A percentile compares a stretch with the other conserved stretches of the same genome.
phyloP scores from a whole-genome alignment of 2,113 vertebrate species.

The Paedocypris sp. region DNA sequence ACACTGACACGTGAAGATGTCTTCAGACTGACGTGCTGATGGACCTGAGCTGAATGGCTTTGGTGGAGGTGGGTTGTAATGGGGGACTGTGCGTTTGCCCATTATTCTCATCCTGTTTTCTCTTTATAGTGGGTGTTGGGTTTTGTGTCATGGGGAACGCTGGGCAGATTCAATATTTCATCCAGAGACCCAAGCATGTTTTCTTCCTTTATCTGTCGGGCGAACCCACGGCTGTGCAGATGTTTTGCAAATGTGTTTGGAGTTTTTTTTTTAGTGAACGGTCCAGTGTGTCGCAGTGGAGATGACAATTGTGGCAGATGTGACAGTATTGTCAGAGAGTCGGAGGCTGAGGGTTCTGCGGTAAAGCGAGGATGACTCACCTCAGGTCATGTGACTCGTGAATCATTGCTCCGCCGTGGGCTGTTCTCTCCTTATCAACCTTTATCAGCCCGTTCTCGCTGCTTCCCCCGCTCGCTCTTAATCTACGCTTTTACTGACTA shows the following conservation, averaged over 20 bases:
- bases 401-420: slow-evolving; percentile 56
- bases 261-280: neutral
- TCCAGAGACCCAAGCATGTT: slow-evolving; percentile 5
- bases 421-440: slow-evolving; percentile 47
- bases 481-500: slow-evolving; percentile 15
- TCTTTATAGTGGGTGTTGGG: neutral
- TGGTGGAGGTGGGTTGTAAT: slow-evolving; percentile 12
- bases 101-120: slow-evolving; percentile 21
- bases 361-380: slow-evolving; percentile 61
- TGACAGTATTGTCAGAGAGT: slow-evolving; percentile 28
- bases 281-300: slow-evolving; percentile 13
- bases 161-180: slow-evolving; percentile 26
- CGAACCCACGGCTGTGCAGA: neutral
- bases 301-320: too few relatives aligned
- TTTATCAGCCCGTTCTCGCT: slow-evolving; percentile 14
- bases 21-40: slow-evolving; percentile 14
- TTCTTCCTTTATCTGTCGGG: neutral
- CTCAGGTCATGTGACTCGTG: slow-evolving; percentile 59
- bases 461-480: slow-evolving; percentile 10
- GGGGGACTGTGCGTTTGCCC: slow-evolving; percentile 27
- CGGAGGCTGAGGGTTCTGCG: slow-evolving; percentile 46
- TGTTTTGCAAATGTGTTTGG: neutral
- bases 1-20: neutral
- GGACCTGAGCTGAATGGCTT: slow-evolving; percentile 12
- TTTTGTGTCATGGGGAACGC: slow-evolving; percentile 28